A percentile compares a stretch with the other conserved stretches of the same genome.
These are phyloP conservation scores for Pseudolaguvia tuberculata DNA, from an alignment of 2,113 vertebrate genomes.

Conservation along the genomic window DNA sequence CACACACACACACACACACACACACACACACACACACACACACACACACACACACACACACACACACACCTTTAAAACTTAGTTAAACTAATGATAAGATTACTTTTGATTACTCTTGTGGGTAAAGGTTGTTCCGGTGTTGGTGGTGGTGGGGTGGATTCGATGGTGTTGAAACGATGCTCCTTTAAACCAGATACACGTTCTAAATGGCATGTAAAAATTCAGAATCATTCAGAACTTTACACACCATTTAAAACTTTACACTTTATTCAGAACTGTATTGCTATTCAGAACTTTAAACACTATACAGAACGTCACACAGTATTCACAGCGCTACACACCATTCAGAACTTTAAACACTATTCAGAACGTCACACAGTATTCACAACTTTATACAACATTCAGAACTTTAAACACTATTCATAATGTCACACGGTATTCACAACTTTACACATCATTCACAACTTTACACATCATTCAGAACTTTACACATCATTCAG, in stretches of 20 bases:
- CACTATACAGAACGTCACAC: background rate
- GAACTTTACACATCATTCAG: background rate
- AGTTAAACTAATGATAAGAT: constrained; percentile 42
- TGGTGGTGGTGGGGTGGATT: background rate
- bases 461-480: background rate
- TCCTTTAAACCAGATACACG: background rate
- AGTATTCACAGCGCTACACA: background rate
- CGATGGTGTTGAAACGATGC: background rate
- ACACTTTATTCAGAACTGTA: background rate
- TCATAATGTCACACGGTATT: background rate
- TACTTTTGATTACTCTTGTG: constrained; percentile 33
- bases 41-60: constrained; percentile 17
- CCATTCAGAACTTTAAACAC: background rate
- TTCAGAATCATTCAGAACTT: background rate
- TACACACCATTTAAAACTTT: background rate
- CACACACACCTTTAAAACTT: constrained; percentile 37
- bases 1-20: constrained; percentile 7
- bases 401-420: background rate
- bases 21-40: background rate
- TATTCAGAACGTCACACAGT: background rate
- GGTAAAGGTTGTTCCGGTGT: constrained; percentile 17
- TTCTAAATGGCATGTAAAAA: no score
- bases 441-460: background rate
- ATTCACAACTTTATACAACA: background rate
- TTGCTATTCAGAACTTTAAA: background rate